Base-by-base conservation (phyloP, 1,140 invertebrate genomes). In the Cecropterus lyciades region DNA sequence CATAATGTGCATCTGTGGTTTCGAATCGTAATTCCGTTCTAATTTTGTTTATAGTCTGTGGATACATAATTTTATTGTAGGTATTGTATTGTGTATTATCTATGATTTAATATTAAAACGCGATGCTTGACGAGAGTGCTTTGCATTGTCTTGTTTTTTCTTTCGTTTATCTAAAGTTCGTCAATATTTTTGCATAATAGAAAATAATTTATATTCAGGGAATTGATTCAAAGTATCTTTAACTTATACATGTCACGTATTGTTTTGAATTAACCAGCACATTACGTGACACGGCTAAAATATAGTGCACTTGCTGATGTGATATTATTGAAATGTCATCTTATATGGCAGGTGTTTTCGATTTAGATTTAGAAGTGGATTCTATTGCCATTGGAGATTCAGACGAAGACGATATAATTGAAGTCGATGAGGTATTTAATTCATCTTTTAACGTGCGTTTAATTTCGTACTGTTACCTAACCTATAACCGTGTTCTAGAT, bases 381-480 rank as follows among this genome's bases (percentile, higher is more conserved):
- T 91, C 93, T 56, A 86, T 93, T 75, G 93, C 94, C 70, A 94
- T 95, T 67, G 95, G 94, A 76, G 95, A 97, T 82, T 96, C 96
- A 45, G 96, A 97, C 79, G 96, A 97, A 82, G 97, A 98, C 89
- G 96, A 98, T 92, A 96, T 95, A 78, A 96, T 97, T 84, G 96
- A 97, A 85, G 93, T 96, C 72, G 96, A 96, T 87, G 96, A 96
- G 94, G 96, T 96, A 94, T 94, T 70, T 73, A 62, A 69, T 69
- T 60, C 43, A 65, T 43, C 8, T 59, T 46, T 64, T 10, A 15
- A 7, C 59, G 42, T 43, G 24, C 20, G 6, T 68, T 70, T 55
- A 49, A 43, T 62, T 67, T 73, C 56, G 64, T 59, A 72, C 67
- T 65, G 74, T 74, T 78, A 80, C 73, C 79, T 85, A 89, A 90